Evolutionary conservation across 2,888 invertebrate species (phyloP).

Genomic region (Apotomis turbidana): DNA sequence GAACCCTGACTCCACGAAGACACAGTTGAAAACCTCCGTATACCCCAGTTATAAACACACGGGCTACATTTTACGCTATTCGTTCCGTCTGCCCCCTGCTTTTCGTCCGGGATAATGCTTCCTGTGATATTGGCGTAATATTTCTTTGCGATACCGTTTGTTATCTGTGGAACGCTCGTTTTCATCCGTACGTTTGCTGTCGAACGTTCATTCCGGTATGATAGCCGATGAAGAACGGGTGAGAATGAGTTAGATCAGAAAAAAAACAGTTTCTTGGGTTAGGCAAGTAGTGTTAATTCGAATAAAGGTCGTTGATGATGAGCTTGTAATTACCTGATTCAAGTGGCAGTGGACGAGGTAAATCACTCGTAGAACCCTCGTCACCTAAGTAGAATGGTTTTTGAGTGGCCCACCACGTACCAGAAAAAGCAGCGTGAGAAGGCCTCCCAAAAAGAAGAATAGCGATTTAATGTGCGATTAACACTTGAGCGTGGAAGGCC

Average conservation of each 20-base stretch:
- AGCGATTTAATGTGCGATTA: too few species aligned
- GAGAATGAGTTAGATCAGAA: not conserved
- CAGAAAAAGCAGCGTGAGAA: too few species aligned
- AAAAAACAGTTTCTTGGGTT: too few species aligned
- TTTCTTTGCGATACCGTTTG: conserved; percentile 70
- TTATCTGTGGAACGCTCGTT: conserved; percentile 66
- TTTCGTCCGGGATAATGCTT: conserved; percentile 67
- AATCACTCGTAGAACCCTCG: too few species aligned
- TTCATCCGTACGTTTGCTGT: conserved; percentile 54
- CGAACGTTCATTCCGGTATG: conserved; percentile 28
- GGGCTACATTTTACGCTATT: conserved; percentile 62
- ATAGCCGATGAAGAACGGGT: not conserved
- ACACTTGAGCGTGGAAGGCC: too few species aligned
- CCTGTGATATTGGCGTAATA: conserved; percentile 72
- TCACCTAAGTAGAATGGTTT: too few species aligned
- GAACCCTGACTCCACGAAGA: conserved; percentile 49
- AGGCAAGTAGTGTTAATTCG: too few species aligned
- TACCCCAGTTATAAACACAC: conserved; percentile 46
- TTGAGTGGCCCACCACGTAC: too few species aligned
- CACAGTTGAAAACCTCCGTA: conserved; percentile 46
- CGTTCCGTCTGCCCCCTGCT: conserved; percentile 66
- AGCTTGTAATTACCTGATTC: too few species aligned
- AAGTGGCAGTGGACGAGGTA: too few species aligned
- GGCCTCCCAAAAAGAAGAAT: too few species aligned
- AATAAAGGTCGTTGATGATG: too few species aligned